These are phyloP conservation scores for Elachura formosa DNA, from an alignment of 2,113 vertebrate genomes.

Conservation along the genomic window DNA sequence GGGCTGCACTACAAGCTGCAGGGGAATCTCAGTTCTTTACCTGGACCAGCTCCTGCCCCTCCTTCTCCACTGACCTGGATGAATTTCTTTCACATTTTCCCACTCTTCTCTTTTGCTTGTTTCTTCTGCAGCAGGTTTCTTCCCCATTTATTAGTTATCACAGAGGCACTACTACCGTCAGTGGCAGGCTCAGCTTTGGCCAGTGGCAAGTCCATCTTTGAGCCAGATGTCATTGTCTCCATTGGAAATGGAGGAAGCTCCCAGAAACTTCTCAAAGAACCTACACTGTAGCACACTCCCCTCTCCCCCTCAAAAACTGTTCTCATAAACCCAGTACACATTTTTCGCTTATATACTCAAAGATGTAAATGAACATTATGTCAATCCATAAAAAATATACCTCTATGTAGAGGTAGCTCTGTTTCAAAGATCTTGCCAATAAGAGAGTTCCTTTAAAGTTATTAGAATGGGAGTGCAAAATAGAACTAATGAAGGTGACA, in stretches of 20 bases:
- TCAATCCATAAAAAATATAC: background rate
- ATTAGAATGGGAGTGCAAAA: background rate
- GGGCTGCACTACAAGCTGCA: fast-evolving
- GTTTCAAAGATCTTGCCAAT: background rate
- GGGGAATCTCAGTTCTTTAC: fast-evolving
- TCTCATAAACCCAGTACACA: background rate
- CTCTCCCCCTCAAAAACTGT: background rate
- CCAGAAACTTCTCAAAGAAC: background rate
- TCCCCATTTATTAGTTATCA: background rate
- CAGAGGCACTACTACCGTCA: background rate
- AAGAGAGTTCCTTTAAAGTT: background rate
- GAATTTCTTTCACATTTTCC: background rate
- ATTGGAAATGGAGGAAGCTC: background rate
- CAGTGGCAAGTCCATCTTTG: background rate
- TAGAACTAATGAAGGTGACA: background rate
- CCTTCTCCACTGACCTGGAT: background rate
- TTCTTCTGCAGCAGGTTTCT: background rate
- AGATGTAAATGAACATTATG: background rate
- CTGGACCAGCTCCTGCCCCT: background rate
- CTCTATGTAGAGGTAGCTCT: fast-evolving
- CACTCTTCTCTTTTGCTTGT: background rate
- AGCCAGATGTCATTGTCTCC: background rate
- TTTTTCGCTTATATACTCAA: background rate
- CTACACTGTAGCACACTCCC: too few species aligned
- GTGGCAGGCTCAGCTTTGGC: background rate